Conservation (phyloP, 2,888 invertebrate genomes). For the Melanophora roralis region DNA sequence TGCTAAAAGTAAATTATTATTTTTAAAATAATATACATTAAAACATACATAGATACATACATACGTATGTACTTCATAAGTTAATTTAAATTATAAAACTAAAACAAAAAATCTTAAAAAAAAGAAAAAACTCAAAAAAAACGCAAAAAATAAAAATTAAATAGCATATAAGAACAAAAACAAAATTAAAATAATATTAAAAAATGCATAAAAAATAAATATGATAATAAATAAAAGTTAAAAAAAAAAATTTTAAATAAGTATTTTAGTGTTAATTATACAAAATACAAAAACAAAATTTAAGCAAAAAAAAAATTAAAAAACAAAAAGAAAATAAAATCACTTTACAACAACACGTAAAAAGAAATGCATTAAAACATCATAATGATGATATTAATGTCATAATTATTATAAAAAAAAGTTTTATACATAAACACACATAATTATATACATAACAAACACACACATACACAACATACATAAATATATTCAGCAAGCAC, state of each 20-base stretch:
- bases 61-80: no score
- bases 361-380: conserved; percentile 38
- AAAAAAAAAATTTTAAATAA: conserved; percentile 71
- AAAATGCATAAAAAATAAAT: conserved; percentile 48
- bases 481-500: conserved; percentile 44
- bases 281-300: conserved; percentile 62
- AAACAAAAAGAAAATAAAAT: conserved; percentile 5
- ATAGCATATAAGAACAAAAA: conserved; percentile 50
- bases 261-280: conserved; percentile 77
- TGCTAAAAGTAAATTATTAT: conserved; percentile 57
- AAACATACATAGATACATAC: no score
- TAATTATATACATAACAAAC: conserved; percentile 8
- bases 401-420: conserved; percentile 26
- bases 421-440: not conserved
- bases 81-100: conserved; percentile 11
- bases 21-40: conserved; percentile 54
- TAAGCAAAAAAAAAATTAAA: conserved; percentile 9
- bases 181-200: conserved; percentile 26
- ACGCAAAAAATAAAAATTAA: conserved; percentile 44
- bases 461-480: conserved; percentile 20
- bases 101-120: conserved; percentile 44
- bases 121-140: conserved; percentile 31
- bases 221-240: conserved; percentile 46
- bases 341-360: conserved; percentile 24
- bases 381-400: conserved; percentile 46